Evolutionary conservation across 2,888 invertebrate genomes (phyloP), one percentile per base, ranked within the genome.

Genomic region (Noctua pronuba): DNA sequence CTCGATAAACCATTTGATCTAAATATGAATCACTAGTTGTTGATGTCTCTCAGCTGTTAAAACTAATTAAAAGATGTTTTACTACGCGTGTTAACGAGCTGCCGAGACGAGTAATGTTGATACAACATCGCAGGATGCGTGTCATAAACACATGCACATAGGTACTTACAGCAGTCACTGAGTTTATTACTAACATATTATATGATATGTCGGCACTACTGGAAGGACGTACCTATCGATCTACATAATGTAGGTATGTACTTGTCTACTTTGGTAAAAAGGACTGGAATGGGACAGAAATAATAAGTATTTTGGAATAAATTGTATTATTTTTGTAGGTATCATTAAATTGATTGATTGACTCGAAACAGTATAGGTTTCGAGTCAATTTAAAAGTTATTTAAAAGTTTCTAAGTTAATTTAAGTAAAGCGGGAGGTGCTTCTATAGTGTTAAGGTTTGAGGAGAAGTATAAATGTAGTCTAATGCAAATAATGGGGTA

Each of bases 11-110:
- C 16, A 66, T 58, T 58, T 55, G n/a, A 49, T 64, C 79, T 84
- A 65, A 44, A 66, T 82, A 74, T 65, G 38, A 74, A 69, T 72
- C 77, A 73, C 58, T 18, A 74, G 60, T 28, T 18, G 76, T 82
- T 77, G 68, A 85, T 80, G 70, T 44, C 35, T 46, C 38, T 77
- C 87, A 87, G 86, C 87, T 86, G 87, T 80, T 38, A 58, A 64
- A 44, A 75, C 67, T 44, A 87, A 86, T 86, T 77, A 84, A 77
- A 73, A 44, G 38, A 66, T 46, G 60, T 79, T 67, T 75, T 62
- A 62, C 62, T 49, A 74, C 62, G 73, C 28, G 28, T 44, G 72
- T 81, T 87, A 82, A 88, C 85, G 88, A 87, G 80, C 68, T 49
- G 80, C 46, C 69, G 46, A 80, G 78, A 75, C 67, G 75, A 70